Base-by-base conservation (phyloP, 92 coral and sea anemone genomes). In the Ricordea florida region DNA sequence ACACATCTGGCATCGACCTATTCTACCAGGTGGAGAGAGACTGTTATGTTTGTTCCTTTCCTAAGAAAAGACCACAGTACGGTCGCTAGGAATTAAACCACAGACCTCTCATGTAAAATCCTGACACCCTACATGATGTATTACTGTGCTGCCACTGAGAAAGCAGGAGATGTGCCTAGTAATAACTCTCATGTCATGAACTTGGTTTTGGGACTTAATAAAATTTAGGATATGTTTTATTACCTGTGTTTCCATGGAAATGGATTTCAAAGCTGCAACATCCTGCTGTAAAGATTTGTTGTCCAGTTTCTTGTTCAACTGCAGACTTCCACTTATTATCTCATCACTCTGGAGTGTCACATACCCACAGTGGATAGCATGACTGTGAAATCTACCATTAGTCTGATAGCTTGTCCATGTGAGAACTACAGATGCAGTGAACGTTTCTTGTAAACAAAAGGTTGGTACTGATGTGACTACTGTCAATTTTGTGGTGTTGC, bases 171-270 rank as follows among this genome's bases (percentile, higher is more conserved):
- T n/a, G n/a, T n/a, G n/a, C n/a, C n/a, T n/a, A n/a, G n/a, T n/a
- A n/a, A n/a, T n/a, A n/a, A n/a, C n/a, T n/a, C n/a, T n/a, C n/a
- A n/a, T n/a, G n/a, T n/a, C n/a, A n/a, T n/a, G n/a, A n/a, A n/a
- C n/a, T n/a, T n/a, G n/a, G n/a, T n/a, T n/a, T n/a, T n/a, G n/a
- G n/a, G n/a, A n/a, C n/a, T n/a, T n/a, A n/a, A n/a, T n/a, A n/a
- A n/a, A n/a, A n/a, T n/a, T n/a, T n/a, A n/a, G n/a, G n/a, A n/a
- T n/a, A n/a, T n/a, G n/a, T 22, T 18, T 1, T 16, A 23, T 64
- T 59, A 89, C 94, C 85, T 65, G 81, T 26, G 88, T 89, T 65
- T 74, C 78, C 11, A 62, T 10, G n/a, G 85, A 85, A 33, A 81
- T 87, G 7, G 90, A 74, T 37, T 47, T 67, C 42, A 89, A 52